phyloP scores from a whole-genome alignment of 2,888 invertebrate species.

The Tachystola acroxantha region DNA sequence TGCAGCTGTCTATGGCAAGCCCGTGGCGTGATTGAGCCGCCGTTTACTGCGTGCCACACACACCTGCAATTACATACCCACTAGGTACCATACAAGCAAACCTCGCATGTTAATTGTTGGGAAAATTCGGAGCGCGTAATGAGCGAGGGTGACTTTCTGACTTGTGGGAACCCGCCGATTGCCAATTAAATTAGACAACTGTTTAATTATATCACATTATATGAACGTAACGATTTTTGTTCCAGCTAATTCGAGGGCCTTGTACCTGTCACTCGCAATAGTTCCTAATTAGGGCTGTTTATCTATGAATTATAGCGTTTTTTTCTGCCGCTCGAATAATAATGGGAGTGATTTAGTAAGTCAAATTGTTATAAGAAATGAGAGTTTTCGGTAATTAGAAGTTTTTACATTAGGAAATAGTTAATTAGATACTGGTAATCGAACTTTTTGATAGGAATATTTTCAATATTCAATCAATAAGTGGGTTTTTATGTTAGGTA shows the following conservation, averaged over 20 bases:
- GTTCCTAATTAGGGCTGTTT: conserved; percentile 49
- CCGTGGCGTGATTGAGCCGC: conserved; percentile 40
- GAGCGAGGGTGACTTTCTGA: conserved; percentile 64
- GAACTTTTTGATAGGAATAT: no score
- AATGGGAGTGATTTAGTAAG: conserved; percentile 45
- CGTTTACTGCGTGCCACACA: conserved; percentile 43
- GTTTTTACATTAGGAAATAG: background rate
- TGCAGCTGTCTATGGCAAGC: conserved; percentile 7
- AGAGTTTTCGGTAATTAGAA: conserved; percentile 35
- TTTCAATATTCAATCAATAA: no score
- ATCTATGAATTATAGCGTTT: conserved; percentile 47
- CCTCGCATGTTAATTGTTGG: conserved; percentile 65
- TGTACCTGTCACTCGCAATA: conserved; percentile 33
- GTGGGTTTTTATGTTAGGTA: no score
- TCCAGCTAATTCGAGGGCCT: conserved; percentile 38
- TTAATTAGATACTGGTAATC: background rate
- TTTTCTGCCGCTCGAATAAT: conserved; percentile 18
- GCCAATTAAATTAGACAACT: conserved; percentile 75
- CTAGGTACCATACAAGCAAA: conserved; percentile 19
- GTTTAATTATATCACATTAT: conserved; percentile 54
- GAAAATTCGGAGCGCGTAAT: conserved; percentile 45
- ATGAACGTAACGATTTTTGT: conserved; percentile 36
- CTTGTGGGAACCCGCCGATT: conserved; percentile 71
- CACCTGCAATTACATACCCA: conserved; percentile 52
- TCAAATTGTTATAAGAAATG: conserved; percentile 33